Base-by-base conservation (phyloP, 1,140 invertebrate species). In the Sipha flava region DNA sequence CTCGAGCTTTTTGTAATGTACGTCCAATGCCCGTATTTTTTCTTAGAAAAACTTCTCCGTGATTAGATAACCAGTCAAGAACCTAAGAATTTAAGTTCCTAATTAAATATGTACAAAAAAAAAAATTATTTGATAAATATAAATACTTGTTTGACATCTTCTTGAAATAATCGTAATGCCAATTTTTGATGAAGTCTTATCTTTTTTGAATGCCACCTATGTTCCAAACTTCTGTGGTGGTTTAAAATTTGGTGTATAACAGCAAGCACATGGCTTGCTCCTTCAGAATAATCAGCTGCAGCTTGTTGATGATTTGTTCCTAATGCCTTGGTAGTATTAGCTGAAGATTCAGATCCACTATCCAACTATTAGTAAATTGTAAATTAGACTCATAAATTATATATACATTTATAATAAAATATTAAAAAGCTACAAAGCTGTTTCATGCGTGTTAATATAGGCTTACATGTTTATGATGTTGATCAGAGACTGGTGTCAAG, bases 1-100 rank as follows among this genome's bases (percentile, higher is more conserved):
- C 94, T 83, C 94, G 90, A 14, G 96, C 95, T 86, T 97, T 95
- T 84, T 95, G 93, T 80, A 98, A 87, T 88, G 96, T 98, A 81
- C 95, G 89, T 59, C 98, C 98, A 80, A 99, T 95, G 16, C 95
- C 95, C 6, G 94, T 95, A 85, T 99, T 99, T 85, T 98, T 98
- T 82, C 93, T 89, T 37, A 99, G 89, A 85, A 99, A 99, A 3
- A 98, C 96, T 88, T 99, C 96, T n/a, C 98, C 98, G 85, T 99
- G 97, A 84, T 98, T 97, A 77, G 96, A 93, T 66, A 99, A 85
- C 97, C 97, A 99, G 83, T 98, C 96, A 66, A 99, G 87, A 43
- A 99, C 97, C 92, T 94, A 83, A 45, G 86, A 86, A 80, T 82
- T 81, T 81, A 73, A 79, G 54, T 54, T 29, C 10, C 1, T 2